Conservation (phyloP, 2,113 vertebrate genomes). For the Thinocorus orbignyianus region DNA sequence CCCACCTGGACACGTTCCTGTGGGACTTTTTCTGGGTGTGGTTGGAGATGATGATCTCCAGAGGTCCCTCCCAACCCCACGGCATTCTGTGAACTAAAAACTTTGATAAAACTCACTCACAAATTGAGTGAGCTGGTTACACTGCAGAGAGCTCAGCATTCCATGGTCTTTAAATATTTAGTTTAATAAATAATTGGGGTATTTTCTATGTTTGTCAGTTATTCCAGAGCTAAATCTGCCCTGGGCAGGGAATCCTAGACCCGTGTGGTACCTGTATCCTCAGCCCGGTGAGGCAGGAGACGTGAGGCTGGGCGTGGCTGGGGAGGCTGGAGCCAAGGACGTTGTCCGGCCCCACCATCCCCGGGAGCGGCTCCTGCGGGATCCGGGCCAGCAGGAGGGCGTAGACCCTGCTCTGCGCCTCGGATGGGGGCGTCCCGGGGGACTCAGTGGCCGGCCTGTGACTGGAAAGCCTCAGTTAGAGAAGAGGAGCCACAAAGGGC, state of each 20-base stretch:
- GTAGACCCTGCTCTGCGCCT: slow-evolving; percentile 79
- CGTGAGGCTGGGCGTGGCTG: slow-evolving; percentile 90
- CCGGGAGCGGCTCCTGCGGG: slow-evolving; percentile 77
- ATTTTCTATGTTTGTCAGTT: background rate
- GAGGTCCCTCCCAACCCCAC: too few relatives aligned
- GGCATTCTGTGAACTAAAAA: background rate
- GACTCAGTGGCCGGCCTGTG: slow-evolving; percentile 67
- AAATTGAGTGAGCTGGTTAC: too few relatives aligned
- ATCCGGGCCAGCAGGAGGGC: slow-evolving; percentile 76
- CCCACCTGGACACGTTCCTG: too few relatives aligned
- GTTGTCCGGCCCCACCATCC: slow-evolving; percentile 85
- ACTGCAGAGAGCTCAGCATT: background rate
- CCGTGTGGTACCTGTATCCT: slow-evolving; percentile 85
- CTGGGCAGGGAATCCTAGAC: too few relatives aligned
- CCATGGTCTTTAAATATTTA: background rate
- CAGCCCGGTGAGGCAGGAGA: slow-evolving; percentile 92
- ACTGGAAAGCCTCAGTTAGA: background rate
- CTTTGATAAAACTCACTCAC: background rate
- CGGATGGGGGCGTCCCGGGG: slow-evolving; percentile 76
- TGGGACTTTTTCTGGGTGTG: too few relatives aligned
- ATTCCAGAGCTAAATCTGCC: background rate
- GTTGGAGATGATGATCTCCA: too few relatives aligned
- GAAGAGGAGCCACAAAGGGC: background rate
- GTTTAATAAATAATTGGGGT: background rate
- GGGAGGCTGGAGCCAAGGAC: slow-evolving; percentile 95